Conservation (phyloP, 2,888 invertebrate species). For the Tinea trinotella region DNA sequence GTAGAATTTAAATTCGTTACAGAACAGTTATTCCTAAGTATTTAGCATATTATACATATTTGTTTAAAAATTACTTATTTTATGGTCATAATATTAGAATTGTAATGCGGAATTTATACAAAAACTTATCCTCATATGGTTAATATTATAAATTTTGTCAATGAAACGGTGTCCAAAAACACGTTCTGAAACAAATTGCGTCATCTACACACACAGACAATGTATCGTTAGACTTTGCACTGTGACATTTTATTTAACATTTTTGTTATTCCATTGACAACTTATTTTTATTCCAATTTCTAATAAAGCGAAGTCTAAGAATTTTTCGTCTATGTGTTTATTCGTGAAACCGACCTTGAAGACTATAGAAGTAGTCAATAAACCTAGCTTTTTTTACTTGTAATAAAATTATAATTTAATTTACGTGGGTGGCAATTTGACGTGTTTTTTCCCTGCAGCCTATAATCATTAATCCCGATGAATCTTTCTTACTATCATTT, state of each 20-base stretch:
- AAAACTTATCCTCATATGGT: constrained; percentile 11
- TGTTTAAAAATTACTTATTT: not conserved
- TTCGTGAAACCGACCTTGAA: constrained; percentile 6
- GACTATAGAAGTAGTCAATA: constrained; percentile 14
- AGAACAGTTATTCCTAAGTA: no score
- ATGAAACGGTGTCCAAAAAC: constrained; percentile 10
- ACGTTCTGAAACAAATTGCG: constrained; percentile 10
- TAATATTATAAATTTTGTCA: not conserved
- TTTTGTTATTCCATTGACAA: no score
- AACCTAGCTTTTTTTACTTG: constrained; percentile 8
- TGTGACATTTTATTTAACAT: no score
- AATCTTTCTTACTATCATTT: no score
- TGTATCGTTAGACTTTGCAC: no score
- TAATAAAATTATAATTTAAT: constrained; percentile 13
- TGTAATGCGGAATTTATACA: constrained; percentile 16
- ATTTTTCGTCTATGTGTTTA: no score
- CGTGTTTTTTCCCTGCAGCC: not conserved
- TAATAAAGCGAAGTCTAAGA: no score
- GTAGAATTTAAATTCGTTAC: no score
- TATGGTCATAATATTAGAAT: constrained; percentile 16
- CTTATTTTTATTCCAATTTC: no score
- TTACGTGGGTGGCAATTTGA: not conserved
- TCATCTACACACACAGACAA: no score
- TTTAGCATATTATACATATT: not conserved
- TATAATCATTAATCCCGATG: no score